A percentile compares a stretch with the other conserved stretches of the same genome.
These are phyloP conservation scores for Arnoldichthys spilopterus DNA, from an alignment of 2,797 vertebrate genomes.

Conservation along the genomic window DNA sequence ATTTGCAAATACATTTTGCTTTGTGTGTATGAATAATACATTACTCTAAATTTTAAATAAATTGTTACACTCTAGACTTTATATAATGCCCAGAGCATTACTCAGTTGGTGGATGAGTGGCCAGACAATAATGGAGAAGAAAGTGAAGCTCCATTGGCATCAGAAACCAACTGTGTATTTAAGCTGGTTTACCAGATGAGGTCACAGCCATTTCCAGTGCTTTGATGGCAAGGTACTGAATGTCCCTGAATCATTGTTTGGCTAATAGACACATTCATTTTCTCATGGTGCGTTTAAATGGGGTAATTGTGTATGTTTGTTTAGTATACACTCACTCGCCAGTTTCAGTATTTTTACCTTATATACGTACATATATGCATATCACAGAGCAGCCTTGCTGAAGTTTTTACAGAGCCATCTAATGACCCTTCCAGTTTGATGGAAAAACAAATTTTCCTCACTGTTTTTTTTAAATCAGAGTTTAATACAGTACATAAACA, in stretches of 20 bases:
- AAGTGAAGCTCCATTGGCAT: background rate
- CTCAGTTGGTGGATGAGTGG: background rate
- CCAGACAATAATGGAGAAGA: conserved; percentile 4
- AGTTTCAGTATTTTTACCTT: too few species aligned
- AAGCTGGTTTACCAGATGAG: background rate
- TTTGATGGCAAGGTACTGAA: conserved; percentile 3
- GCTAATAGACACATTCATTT: background rate
- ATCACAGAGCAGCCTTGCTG: too few species aligned
- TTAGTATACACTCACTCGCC: too few species aligned
- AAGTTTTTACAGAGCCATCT: too few species aligned
- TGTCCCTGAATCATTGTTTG: background rate
- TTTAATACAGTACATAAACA: too few species aligned
- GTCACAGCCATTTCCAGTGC: background rate
- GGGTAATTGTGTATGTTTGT: background rate
- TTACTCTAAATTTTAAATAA: background rate
- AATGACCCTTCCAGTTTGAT: too few species aligned
- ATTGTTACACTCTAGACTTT: background rate
- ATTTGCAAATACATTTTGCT: background rate
- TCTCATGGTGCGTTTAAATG: background rate
- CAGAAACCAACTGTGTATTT: background rate
- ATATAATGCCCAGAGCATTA: background rate
- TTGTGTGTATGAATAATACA: background rate
- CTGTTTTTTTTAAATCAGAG: too few species aligned
- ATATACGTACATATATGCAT: too few species aligned
- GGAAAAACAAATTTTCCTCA: too few species aligned